Evolutionary conservation across 2,888 invertebrate genomes (phyloP).

Genomic region (Vesta saturnalis): DNA sequence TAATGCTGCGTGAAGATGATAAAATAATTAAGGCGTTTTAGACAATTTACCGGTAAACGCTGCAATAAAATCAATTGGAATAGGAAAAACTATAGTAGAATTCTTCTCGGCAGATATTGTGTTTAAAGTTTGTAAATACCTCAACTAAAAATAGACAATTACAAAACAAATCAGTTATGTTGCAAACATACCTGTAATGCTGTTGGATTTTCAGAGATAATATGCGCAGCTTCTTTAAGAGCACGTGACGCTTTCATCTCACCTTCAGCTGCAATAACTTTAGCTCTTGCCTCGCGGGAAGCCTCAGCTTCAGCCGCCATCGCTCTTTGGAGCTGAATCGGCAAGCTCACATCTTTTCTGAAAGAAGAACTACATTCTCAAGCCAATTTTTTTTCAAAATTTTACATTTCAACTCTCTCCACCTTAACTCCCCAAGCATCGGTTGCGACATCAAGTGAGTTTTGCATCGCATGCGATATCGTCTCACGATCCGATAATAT

Average conservation of each 20-base stretch:
- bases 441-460: too few relatives aligned
- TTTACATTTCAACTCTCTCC: conserved; percentile 93
- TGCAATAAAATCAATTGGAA: conserved; percentile 82
- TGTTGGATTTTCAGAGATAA: conserved; percentile 84
- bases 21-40: too few relatives aligned
- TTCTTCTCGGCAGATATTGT: conserved; percentile 94
- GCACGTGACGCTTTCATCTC: too few relatives aligned
- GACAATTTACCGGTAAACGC: conserved; percentile 58
- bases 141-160: conserved; percentile 73
- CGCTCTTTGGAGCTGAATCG: conserved; percentile 76
- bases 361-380: conserved; percentile 41
- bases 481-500: conserved; percentile 91
- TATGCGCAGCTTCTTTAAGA: conserved; percentile 86
- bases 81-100: conserved; percentile 92
- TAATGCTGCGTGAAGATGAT: too few relatives aligned
- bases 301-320: conserved; percentile 90
- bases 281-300: too few relatives aligned
- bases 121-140: conserved; percentile 89
- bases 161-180: too few relatives aligned
- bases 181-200: conserved; percentile 75
- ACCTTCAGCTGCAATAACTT: too few relatives aligned
- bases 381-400: neutral
- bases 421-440: conserved; percentile 95
- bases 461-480: conserved; percentile 93
- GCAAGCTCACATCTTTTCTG: conserved; percentile 83